Evolutionary conservation across 2,888 invertebrate genomes (phyloP), one percentile per base, ranked within the genome.

Genomic region (Gastracanthus pulcherrimus): DNA sequence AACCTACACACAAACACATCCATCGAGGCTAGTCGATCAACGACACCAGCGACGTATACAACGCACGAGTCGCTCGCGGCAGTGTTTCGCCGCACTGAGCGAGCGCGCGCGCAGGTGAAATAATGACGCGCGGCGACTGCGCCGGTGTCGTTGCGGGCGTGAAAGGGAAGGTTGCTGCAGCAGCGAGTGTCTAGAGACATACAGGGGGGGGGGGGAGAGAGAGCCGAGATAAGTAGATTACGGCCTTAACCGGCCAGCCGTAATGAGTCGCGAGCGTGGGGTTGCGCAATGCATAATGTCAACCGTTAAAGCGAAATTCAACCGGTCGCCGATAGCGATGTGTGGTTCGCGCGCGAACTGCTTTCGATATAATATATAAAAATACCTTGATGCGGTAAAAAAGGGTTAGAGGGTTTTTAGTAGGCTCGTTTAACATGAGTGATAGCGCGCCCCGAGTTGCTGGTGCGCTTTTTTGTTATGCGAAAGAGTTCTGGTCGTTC

Each of bases 261-360:
- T 67, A 76, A 76, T 76, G 67, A 67, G 76, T 72, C 60, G 60
- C 45, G 45, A 13, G 7, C 41, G 51, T 23, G 36, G 41, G 26
- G 60, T 76, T 76, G 76, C 76, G 76, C 76, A 76, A 76, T 67
- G 55, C 41, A 66, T 66, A 76, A 55, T 58, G 76, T 67, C 67
- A 67, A 67, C n/a, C 55, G 67, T 58, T 16, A 29, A 76, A 67
- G 38, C 55, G 11, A 67, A 62, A 62, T 7, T 31, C 45, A 34
- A 74, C 60, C 62, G 74, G 74, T 76, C 34, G 67, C n/a, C 55
- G 48, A 67, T 41, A 76, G 23, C 71, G 51, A 38, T 31, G 60
- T 29, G 60, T 41, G 2, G 51, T 13, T 51, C 19, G 7, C 5
- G 51, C n/a, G 9, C n/a, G 9, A 51, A 0, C 4, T 3, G 23